phyloP scores from a whole-genome alignment of 30 jellyfish, hydroid and myxozoan species.

The Aurelia sp. region DNA sequence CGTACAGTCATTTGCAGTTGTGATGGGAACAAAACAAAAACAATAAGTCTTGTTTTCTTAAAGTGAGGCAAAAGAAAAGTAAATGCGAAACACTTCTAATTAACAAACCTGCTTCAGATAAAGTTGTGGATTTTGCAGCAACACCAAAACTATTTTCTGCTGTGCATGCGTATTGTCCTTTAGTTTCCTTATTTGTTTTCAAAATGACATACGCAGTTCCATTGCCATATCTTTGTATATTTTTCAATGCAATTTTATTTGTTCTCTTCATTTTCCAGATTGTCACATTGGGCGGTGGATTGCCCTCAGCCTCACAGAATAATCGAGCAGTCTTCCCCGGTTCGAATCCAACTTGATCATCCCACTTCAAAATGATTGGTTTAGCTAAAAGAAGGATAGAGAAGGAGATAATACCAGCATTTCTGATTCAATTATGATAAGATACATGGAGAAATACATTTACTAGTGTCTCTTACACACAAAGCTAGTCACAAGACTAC shows the following conservation, averaged over 20 bases:
- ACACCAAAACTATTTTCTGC: constrained; percentile 55
- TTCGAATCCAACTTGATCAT: constrained; percentile 6
- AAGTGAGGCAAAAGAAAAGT: no score
- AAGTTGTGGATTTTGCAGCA: background rate
- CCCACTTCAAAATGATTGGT: constrained; percentile 56
- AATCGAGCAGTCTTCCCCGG: constrained; percentile 18
- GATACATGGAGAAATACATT: no score
- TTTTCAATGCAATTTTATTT: constrained; percentile 1
- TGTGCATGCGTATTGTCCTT: constrained; percentile 32
- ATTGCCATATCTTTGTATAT: constrained; percentile 29
- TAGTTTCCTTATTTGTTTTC: background rate
- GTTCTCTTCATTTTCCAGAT: background rate
- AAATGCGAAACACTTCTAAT: background rate
- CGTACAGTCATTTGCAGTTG: no score
- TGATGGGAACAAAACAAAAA: no score
- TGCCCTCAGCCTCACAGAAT: constrained; percentile 68
- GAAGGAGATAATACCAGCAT: no score
- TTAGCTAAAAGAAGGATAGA: constrained; percentile 20
- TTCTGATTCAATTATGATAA: no score
- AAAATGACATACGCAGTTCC: constrained; percentile 43
- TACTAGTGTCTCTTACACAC: no score
- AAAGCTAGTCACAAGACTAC: no score
- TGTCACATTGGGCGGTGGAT: constrained; percentile 66
- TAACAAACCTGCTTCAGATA: constrained; percentile 12
- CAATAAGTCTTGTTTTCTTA: no score